Base-by-base conservation (phyloP, 2,113 vertebrate species). In the Hoplias malabaricus region DNA sequence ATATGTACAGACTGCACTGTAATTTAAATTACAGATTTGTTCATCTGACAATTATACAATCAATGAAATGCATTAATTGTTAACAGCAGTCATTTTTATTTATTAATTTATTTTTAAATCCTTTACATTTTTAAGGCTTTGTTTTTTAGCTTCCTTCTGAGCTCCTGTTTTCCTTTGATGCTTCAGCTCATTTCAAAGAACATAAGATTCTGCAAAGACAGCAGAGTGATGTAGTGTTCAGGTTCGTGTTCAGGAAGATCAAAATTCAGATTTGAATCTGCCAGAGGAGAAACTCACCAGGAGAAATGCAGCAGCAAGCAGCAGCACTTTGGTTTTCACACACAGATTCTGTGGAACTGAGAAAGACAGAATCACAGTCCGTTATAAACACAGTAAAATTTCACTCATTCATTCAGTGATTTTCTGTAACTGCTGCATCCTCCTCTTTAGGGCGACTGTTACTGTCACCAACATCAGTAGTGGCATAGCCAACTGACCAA, bases 101-200 rank as follows among this genome's bases (percentile, higher is more conserved):
- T n/a, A n/a, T n/a, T n/a, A n/a, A n/a, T n/a, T n/a, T n/a, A n/a
- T n/a, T n/a, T n/a, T n/a, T n/a, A n/a, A n/a, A n/a, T n/a, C n/a
- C n/a, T n/a, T n/a, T n/a, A n/a, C n/a, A n/a, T n/a, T n/a, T n/a
- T n/a, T n/a, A n/a, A n/a, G n/a, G n/a, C n/a, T n/a, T n/a, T n/a
- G n/a, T n/a, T n/a, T n/a, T n/a, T n/a, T n/a, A n/a, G n/a, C 46
- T 13, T 53, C 13, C 48, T 46, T 12, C 12, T 1, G 13, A 57
- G 36, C 33, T 67, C 7, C 14, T 25, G 11, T 57, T 57, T 53
- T 23, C 9, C 11, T 59, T 27, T 43, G 2, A 2, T n/a, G n/a
- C n/a, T 79, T 92, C 87, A 94, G 85, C 89, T 94, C 88, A 88
- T 90, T 83, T 94, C 90, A 81, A 94, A 94, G 87, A 91, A 94